phyloP scores from a whole-genome alignment of 2,797 vertebrate genomes.

The Smutsia gigantea region DNA sequence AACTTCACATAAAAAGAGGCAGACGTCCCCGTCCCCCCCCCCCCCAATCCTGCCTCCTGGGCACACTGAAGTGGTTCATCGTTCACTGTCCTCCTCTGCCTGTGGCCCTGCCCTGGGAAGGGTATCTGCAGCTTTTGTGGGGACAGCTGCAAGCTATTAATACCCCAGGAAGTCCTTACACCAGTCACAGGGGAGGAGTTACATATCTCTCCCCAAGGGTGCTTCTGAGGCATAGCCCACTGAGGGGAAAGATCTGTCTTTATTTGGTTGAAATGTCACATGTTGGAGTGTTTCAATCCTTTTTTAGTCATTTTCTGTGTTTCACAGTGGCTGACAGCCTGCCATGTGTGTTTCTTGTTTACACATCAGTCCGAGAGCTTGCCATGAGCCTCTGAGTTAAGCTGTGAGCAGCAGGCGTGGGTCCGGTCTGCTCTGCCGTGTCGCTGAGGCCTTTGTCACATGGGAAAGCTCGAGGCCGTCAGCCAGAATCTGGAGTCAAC shows the following conservation, averaged over 20 bases:
- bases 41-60: not conserved
- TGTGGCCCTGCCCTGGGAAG: not conserved
- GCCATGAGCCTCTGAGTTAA: not conserved
- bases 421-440: not conserved
- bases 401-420: rapidly evolving
- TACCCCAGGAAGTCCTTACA: not conserved
- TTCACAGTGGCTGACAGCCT: not conserved
- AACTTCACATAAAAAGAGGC: not conserved
- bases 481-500: not conserved
- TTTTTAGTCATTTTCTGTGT: constrained; percentile 54
- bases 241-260: not conserved
- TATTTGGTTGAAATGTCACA: not conserved
- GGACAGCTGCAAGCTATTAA: constrained; percentile 72
- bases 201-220: not conserved
- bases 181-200: not conserved
- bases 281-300: not conserved
- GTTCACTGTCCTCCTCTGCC: not conserved
- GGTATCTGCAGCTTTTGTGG: not conserved
- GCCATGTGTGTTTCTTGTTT: not conserved
- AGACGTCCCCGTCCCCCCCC: no score
- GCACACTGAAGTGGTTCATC: not conserved
- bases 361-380: not conserved
- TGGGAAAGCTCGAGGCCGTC: not conserved
- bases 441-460: rapidly evolving
- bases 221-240: not conserved